These are phyloP conservation scores for Scaptodrosophila lebanonensis DNA, from an alignment of 1,140 invertebrate species.

Conservation along the genomic window DNA sequence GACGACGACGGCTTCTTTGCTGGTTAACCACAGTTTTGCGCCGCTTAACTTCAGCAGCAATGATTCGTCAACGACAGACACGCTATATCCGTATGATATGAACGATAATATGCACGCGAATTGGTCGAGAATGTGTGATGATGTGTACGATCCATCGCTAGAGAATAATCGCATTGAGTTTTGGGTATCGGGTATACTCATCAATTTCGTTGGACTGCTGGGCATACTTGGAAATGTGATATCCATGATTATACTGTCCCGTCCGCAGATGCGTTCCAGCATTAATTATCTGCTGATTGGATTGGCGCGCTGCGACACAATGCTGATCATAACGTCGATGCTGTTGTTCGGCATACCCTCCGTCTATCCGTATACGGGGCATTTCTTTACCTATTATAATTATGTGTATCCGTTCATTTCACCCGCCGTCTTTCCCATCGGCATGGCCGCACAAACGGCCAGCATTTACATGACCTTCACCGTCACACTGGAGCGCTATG, in stretches of 20 bases:
- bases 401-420: slow-evolving; percentile 89
- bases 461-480: slow-evolving; percentile 96
- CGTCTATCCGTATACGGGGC: slow-evolving; percentile 87
- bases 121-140: slow-evolving; percentile 54
- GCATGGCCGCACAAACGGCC: slow-evolving; percentile 92
- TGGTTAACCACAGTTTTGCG: slow-evolving; percentile 9
- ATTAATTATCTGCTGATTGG: slow-evolving; percentile 95
- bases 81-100: slow-evolving; percentile 40
- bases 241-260: slow-evolving; percentile 92
- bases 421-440: slow-evolving; percentile 90
- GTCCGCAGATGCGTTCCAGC: slow-evolving; percentile 95
- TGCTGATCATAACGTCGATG: slow-evolving; percentile 91
- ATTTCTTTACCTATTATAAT: slow-evolving; percentile 87
- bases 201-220: slow-evolving; percentile 88
- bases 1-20: not conserved
- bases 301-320: slow-evolving; percentile 92
- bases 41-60: slow-evolving; percentile 11
- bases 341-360: slow-evolving; percentile 91
- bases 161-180: slow-evolving; percentile 82
- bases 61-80: slow-evolving; percentile 18
- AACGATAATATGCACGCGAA: slow-evolving; percentile 32
- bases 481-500: slow-evolving; percentile 96
- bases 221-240: slow-evolving; percentile 94
- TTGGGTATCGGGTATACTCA: slow-evolving; percentile 88
- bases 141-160: slow-evolving; percentile 50